A percentile compares a stretch with the other conserved stretches of the same genome.
Conservation (phyloP, 23 tunicate species). For the Ciona savignyi region DNA sequence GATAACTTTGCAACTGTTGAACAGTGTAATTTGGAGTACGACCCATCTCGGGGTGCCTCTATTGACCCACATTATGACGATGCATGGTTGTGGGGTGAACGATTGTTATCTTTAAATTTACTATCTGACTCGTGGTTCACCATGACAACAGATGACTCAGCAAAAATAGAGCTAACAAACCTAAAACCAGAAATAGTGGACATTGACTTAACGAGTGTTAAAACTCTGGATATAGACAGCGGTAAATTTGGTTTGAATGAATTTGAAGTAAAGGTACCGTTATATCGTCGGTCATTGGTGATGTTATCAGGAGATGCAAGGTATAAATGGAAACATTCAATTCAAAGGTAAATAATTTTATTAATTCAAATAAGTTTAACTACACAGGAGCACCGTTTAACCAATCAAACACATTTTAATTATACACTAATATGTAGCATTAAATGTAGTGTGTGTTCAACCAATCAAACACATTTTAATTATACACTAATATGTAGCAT, state of each 20-base stretch:
- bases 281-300: slow-evolving; percentile 44
- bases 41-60: slow-evolving; percentile 59
- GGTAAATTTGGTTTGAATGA: slow-evolving; percentile 8
- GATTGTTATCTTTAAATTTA: slow-evolving; percentile 69
- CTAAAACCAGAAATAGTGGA: background rate
- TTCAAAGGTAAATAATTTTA: slow-evolving; percentile 29
- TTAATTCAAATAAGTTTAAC: too few relatives aligned
- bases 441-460: too few relatives aligned
- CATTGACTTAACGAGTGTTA: background rate
- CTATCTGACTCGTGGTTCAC: slow-evolving; percentile 69
- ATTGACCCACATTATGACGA: slow-evolving; percentile 99
- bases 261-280: slow-evolving; percentile 52
- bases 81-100: slow-evolving; percentile 93
- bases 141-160: slow-evolving; percentile 29
- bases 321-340: slow-evolving; percentile 80
- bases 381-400: too few relatives aligned
- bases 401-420: too few relatives aligned
- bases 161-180: background rate
- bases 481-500: too few relatives aligned
- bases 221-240: background rate
- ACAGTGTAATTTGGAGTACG: slow-evolving; percentile 85
- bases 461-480: too few relatives aligned
- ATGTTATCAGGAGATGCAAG: slow-evolving; percentile 73
- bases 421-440: too few relatives aligned
- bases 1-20: slow-evolving; percentile 66